Evolutionary conservation across 2,113 vertebrate genomes (phyloP).

Genomic region (Scartelaos histophorus): DNA sequence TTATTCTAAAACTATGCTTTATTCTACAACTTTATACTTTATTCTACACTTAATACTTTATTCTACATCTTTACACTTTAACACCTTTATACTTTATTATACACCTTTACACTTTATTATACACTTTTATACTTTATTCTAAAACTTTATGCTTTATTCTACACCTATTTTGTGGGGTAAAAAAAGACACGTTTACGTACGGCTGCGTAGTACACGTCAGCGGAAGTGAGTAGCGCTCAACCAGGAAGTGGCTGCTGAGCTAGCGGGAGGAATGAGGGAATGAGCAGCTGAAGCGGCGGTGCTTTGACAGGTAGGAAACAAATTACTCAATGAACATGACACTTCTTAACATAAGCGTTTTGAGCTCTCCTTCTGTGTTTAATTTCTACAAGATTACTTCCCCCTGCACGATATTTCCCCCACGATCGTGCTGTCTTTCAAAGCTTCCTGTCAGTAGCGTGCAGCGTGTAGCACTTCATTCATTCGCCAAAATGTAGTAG

Average conservation of each 20-base stretch:
- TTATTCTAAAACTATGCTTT: no score
- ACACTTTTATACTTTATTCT: no score
- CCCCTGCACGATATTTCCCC: not conserved
- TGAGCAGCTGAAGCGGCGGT: slow-evolving; percentile 55
- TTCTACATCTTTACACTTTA: no score
- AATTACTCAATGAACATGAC: slow-evolving; percentile 35
- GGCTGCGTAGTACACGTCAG: slow-evolving; percentile 54
- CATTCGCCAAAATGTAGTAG: not conserved
- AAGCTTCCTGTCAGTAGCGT: slow-evolving; percentile 6
- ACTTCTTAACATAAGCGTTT: not conserved
- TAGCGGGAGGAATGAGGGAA: slow-evolving; percentile 38
- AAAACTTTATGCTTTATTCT: no score
- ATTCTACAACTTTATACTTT: no score
- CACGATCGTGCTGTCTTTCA: not conserved
- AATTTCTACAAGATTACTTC: not conserved
- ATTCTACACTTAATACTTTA: no score
- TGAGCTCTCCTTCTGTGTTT: not conserved
- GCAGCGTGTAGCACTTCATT: slow-evolving; percentile 6
- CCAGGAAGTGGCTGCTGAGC: slow-evolving; percentile 65
- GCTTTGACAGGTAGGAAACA: slow-evolving; percentile 54
- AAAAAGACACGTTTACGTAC: no score
- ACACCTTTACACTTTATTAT: not conserved
- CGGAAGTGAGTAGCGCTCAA: slow-evolving; percentile 23
- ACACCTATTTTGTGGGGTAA: no score
- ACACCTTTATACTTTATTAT: not conserved